These are phyloP conservation scores for Montipora cactus DNA, from an alignment of 64 coral and sea anemone species.

Conservation along the genomic window DNA sequence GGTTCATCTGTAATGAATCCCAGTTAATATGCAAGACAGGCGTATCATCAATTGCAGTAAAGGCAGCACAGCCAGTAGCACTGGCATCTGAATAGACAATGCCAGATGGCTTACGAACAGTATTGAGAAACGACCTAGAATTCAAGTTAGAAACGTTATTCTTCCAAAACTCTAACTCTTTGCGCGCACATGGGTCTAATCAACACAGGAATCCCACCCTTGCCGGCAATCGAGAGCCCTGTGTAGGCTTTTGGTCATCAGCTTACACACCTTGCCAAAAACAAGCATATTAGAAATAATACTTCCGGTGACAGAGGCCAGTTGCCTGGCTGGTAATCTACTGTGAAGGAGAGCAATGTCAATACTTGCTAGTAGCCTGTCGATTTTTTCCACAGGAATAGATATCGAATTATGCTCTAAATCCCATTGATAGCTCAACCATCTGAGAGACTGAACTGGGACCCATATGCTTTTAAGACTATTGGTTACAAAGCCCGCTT, in stretches of 20 bases:
- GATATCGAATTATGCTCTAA: too few relatives aligned
- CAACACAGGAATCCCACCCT: too few relatives aligned
- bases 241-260: constrained; percentile 48
- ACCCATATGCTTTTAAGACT: too few relatives aligned
- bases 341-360: background rate
- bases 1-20: constrained; percentile 42
- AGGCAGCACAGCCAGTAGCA: constrained; percentile 47
- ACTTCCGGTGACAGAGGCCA: constrained; percentile 57
- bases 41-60: constrained; percentile 36
- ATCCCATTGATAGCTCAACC: too few relatives aligned
- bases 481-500: too few relatives aligned
- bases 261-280: constrained; percentile 67
- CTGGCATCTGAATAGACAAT: constrained; percentile 24
- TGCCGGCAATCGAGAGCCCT: too few relatives aligned
- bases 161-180: too few relatives aligned
- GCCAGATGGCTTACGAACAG: constrained; percentile 3
- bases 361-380: too few relatives aligned
- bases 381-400: too few relatives aligned
- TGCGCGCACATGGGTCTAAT: too few relatives aligned
- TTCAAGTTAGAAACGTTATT: background rate
- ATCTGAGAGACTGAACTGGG: too few relatives aligned
- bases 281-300: constrained; percentile 68
- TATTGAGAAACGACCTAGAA: background rate
- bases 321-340: constrained; percentile 62
- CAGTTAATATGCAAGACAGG: constrained; percentile 55